phyloP scores from a whole-genome alignment of 2,888 invertebrate species.

The Agonum fuliginosum region DNA sequence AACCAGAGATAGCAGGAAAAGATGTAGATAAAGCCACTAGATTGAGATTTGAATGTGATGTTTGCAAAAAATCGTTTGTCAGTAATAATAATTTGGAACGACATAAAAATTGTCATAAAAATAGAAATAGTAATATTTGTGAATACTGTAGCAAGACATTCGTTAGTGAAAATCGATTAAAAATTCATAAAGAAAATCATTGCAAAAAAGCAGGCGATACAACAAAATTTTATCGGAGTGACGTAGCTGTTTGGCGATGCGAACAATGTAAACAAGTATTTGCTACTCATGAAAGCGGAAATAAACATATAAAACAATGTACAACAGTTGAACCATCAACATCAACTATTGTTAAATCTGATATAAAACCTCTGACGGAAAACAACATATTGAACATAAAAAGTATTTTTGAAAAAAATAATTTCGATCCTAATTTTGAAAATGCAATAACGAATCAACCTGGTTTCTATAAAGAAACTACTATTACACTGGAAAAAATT shows the following conservation, averaged over 20 bases:
- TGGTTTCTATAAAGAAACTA: slow-evolving; percentile 33
- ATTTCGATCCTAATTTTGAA: slow-evolving; percentile 60
- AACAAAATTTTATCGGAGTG: slow-evolving; percentile 72
- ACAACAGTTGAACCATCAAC: background rate
- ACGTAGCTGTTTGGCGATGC: slow-evolving; percentile 72
- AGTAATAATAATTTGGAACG: slow-evolving; percentile 71
- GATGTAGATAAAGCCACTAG: slow-evolving; percentile 69
- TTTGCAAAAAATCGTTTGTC: slow-evolving; percentile 71
- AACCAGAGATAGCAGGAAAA: slow-evolving; percentile 69
- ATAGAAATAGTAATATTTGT: slow-evolving; percentile 70
- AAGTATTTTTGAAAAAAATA: slow-evolving; percentile 46
- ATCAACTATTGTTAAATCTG: slow-evolving; percentile 4
- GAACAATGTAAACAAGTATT: slow-evolving; percentile 71
- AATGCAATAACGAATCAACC: slow-evolving; percentile 48
- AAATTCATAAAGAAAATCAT: slow-evolving; percentile 72
- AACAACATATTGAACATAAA: slow-evolving; percentile 36
- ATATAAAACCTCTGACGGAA: background rate
- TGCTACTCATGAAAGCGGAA: slow-evolving; percentile 65
- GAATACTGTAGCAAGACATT: slow-evolving; percentile 72
- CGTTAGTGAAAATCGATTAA: slow-evolving; percentile 71
- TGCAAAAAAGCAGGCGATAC: slow-evolving; percentile 71
- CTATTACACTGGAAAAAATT: slow-evolving; percentile 65
- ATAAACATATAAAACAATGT: slow-evolving; percentile 48
- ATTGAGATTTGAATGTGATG: slow-evolving; percentile 69
- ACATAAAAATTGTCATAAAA: slow-evolving; percentile 70